Evolutionary conservation across 2,888 invertebrate species (phyloP).

Genomic region (Adelphocoris suturalis): DNA sequence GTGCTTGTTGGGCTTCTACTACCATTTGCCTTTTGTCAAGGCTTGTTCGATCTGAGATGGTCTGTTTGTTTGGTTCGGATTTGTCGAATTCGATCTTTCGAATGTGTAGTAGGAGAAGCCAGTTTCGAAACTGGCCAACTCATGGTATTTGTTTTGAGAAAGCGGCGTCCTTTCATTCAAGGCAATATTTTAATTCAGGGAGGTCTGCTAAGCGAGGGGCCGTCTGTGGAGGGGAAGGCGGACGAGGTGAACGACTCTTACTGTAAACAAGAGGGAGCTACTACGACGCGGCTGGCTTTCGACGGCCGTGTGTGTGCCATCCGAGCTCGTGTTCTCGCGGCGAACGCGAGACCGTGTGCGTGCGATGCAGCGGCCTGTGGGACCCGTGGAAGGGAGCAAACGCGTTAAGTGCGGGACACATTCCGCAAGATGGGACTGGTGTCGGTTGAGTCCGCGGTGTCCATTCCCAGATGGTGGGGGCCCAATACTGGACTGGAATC

Average conservation of each 20-base stretch:
- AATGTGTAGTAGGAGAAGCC: not conserved
- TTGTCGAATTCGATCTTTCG: no score
- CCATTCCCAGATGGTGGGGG: not conserved
- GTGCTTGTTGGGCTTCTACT: no score
- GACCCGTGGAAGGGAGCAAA: not conserved
- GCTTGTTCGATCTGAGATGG: no score
- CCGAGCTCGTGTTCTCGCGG: not conserved
- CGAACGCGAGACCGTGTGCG: conserved; percentile 2
- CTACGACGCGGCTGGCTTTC: conserved; percentile 46
- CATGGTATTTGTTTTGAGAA: conserved; percentile 56
- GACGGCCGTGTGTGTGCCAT: not conserved
- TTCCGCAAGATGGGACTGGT: conserved; percentile 51
- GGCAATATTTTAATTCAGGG: conserved; percentile 66
- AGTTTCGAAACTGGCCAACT: conserved; percentile 30
- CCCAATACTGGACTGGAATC: conserved; percentile 31
- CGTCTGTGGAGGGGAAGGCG: conserved; percentile 40
- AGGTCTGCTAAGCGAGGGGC: conserved; percentile 43
- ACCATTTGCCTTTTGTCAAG: no score
- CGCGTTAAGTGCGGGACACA: conserved; percentile 65
- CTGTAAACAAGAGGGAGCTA: conserved; percentile 66
- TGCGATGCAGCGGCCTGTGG: not conserved
- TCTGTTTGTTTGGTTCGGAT: no score
- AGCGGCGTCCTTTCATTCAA: conserved; percentile 63
- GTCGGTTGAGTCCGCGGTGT: not conserved
- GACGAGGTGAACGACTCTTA: conserved; percentile 67